These are phyloP conservation scores for Sternotherus odoratus DNA, from an alignment of 2,797 vertebrate genomes.

Conservation along the genomic window DNA sequence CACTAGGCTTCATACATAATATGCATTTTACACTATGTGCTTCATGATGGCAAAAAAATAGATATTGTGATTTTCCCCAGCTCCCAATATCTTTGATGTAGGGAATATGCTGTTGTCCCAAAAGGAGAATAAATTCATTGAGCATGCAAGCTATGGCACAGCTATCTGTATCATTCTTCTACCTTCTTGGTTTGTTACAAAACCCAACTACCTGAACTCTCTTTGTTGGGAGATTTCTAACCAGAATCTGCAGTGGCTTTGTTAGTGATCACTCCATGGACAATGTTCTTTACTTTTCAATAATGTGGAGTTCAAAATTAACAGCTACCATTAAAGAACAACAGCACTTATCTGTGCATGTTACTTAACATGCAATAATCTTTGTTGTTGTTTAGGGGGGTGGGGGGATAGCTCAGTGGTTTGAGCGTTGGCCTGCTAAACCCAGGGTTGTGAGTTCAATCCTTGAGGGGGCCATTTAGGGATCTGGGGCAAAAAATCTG, in stretches of 20 bases:
- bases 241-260: neutral
- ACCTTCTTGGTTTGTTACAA: neutral
- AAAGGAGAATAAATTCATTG: neutral
- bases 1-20: neutral
- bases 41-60: neutral
- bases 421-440: no score
- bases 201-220: neutral
- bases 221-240: neutral
- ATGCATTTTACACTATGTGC: neutral
- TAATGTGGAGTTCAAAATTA: neutral
- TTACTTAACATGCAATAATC: conserved; percentile 32
- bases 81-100: neutral
- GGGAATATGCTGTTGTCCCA: neutral
- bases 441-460: no score
- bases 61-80: neutral
- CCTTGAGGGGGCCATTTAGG: no score
- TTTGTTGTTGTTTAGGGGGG: conserved; percentile 32
- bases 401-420: no score
- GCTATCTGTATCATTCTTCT: neutral
- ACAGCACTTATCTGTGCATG: neutral
- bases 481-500: no score
- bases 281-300: neutral
- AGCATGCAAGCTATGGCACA: neutral
- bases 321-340: neutral
- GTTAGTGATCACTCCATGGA: neutral